Base-by-base conservation (phyloP, 35 echinoderm and acorn worm species). In the Eucidaris tribuloides region DNA sequence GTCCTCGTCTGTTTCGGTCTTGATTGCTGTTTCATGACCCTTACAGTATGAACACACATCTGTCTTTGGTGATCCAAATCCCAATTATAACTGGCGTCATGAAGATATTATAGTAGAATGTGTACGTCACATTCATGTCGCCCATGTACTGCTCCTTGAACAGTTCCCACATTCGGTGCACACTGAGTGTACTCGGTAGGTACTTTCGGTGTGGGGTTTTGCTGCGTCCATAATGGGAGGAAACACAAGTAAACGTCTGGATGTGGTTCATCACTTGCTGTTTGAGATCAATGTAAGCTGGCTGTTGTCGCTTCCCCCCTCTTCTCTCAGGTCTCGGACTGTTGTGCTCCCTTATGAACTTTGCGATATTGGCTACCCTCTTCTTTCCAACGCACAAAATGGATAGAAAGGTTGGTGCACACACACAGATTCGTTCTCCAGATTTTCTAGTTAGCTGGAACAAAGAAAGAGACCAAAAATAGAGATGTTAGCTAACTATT, bases 41-140 rank as follows among this genome's bases (percentile, higher is more conserved):
- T 22, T 88, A 41, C 62, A 89, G 27, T 39, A 34, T 15, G 58
- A 89, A 57, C 86, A 89, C 3, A 81, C 77, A 82, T 89, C 77
- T 38, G 58, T 89, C 39, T 48, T 81, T 4, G 86, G 86, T n/a
- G 33, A 40, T 46, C 60, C 86, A 82, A 89, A 89, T 44, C 39
- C 62, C 1, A 89, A 46, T 33, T 81, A 81, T 28, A 89, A 89
- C 4, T 63, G 14, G 31, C 29, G n/a, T 54, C 76, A 81, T 43
- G 42, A 81, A 89, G 27, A 68, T 81, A 9, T 35, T 62, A 44
- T 89, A 81, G 46, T 86, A 86, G 35, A 63, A 72, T 7, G 4
- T 15, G 52, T 86, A 77, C 23, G 23, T 86, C 54, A 77, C 66
- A 49, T 50, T 34, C 31, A 83, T 83, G 24, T 37, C 0, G 15